Evolutionary conservation across 2,888 invertebrate species (phyloP), one percentile per base, ranked within the genome.

Genomic region (Piscicola geometra): DNA sequence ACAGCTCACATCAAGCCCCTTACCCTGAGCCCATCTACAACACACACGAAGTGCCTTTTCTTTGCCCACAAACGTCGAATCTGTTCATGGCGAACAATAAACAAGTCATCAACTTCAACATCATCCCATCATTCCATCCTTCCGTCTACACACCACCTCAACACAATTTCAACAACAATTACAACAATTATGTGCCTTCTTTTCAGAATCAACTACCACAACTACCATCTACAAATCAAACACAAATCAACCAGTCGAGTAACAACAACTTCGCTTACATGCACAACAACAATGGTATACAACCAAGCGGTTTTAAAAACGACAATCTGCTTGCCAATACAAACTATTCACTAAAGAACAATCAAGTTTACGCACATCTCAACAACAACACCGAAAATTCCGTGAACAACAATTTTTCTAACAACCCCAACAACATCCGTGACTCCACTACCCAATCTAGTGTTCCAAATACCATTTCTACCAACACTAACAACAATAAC

Each of bases 91-190:
- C 60, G 5, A 56, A 56, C 60, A 56, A 56, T 25, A 56, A 56
- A 21, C 60, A 56, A 56, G n/a, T 56, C n/a, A 56, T 56, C 60
- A 56, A 56, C 60, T 56, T 56, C 60, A 56, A 56, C 60, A 56
- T 56, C 5, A 56, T 56, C 25, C 60, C 60, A 9, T 18, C 21
- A 9, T 56, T 56, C n/a, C 21, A 18, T 5, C 60, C 60, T 56
- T 5, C 60, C 60, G n/a, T 56, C 60, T 56, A 56, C 60, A 18
- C 21, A 25, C 60, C 9, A 56, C 60, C 5, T 3, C 60, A 56
- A 25, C 3, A 56, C 60, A 56, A 56, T n/a, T 25, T 25, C 60
- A 25, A 56, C n/a, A 25, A 56, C 60, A 56, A 56, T n/a, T 56
- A 56, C 60, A 25, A 56, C 60, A 56, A 25, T 5, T 25, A 56